phyloP scores from a whole-genome alignment of 2,888 invertebrate genomes.

The Beris chalybata region DNA sequence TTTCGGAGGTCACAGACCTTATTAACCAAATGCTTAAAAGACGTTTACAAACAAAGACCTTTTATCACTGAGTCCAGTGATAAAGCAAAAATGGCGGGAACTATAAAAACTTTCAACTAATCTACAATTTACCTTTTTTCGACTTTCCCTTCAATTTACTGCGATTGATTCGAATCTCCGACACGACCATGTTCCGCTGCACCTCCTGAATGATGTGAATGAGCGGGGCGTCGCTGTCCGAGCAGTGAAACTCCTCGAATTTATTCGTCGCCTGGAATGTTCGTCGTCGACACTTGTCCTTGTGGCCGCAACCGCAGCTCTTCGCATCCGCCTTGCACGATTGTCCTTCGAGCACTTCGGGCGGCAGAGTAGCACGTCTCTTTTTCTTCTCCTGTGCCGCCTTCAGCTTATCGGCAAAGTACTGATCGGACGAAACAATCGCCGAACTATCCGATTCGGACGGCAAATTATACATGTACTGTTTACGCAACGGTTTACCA shows the following conservation, averaged over 20 bases:
- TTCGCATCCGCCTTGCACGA: not conserved
- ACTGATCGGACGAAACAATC: constrained; percentile 21
- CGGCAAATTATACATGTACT: constrained; percentile 21
- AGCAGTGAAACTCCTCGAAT: constrained; percentile 26
- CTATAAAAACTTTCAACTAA: not conserved
- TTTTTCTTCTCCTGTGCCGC: constrained; percentile 22
- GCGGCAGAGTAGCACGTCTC: constrained; percentile 17
- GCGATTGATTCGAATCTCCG: constrained; percentile 51
- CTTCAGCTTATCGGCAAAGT: constrained; percentile 7
- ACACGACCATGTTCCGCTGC: constrained; percentile 51
- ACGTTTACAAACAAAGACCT: too few species aligned
- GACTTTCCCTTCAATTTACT: constrained; percentile 31
- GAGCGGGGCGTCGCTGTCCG: constrained; percentile 46
- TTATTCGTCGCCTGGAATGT: constrained; percentile 18
- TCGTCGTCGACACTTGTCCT: constrained; percentile 17
- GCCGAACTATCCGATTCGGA: constrained; percentile 23
- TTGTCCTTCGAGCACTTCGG: not conserved
- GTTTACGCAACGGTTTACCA: constrained; percentile 11
- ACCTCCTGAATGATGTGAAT: constrained; percentile 55
- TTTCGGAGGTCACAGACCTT: too few species aligned
- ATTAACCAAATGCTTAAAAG: too few species aligned
- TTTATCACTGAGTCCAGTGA: too few species aligned
- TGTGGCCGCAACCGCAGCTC: constrained; percentile 10
- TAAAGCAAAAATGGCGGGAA: too few species aligned
- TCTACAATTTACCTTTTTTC: constrained; percentile 13